Evolutionary conservation across 2,888 invertebrate genomes (phyloP), one percentile per base, ranked within the genome.

Genomic region (Alcis repandata): DNA sequence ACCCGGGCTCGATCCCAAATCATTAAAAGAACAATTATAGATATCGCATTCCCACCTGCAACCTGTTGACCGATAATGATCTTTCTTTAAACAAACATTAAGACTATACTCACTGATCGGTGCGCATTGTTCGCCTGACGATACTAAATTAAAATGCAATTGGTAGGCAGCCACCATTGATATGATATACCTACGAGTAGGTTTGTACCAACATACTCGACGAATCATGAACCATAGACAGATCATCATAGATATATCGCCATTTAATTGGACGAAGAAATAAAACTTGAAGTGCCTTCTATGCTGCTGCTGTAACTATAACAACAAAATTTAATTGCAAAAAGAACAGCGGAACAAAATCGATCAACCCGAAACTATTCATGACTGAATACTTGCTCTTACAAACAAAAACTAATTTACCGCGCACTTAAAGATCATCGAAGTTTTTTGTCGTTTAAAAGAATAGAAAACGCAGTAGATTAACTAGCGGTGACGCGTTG

Each of bases 11-110:
- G 89, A 88, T 87, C 91, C 89, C 88, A 88, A 90, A 92, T 91
- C 92, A 92, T 93, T 92, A 93, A 88, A 91, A 91, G 90, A 90
- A 92, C 92, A 92, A 93, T 92, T 91, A 92, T 92, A 91, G 91
- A 90, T 92, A 93, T 92, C 91, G 87, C 84, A 87, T 91, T 89
- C 86, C 89, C 90, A 91, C 92, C 92, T 91, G 91, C 89, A 90
- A 90, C 91, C 86, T 89, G 90, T 90, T 89, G 88, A 82, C 77
- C 85, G 91, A 90, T 92, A 91, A 89, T 89, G 87, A 91, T 91
- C 91, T 90, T 80, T 78, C 84, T 91, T 83, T 89, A 90, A 91
- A 89, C 91, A 92, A 92, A 91, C 86, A 91, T 81, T 82, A 73
- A 80, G 84, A 83, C 84, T 79, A 80, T 81, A 72, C 71, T 74